A percentile compares a stretch with the other conserved stretches of the same genome.
phyloP scores from a whole-genome alignment of 2,888 invertebrate species.

The Pterostichus madidus region DNA sequence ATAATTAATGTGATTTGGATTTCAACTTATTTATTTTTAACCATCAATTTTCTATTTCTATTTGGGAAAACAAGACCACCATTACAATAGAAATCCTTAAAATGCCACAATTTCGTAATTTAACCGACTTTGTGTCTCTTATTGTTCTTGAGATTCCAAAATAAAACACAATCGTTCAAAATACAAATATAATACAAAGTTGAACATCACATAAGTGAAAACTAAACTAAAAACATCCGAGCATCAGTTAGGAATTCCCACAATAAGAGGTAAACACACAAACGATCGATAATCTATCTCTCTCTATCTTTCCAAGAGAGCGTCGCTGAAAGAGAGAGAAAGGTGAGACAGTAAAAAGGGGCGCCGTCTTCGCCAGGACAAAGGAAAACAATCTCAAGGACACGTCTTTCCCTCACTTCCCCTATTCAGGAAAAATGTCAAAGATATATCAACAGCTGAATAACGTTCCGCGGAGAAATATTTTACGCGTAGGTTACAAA shows the following conservation, averaged over 20 bases:
- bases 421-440: conserved; percentile 9
- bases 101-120: too few relatives aligned
- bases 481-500: conserved; percentile 6
- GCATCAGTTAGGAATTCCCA: background rate
- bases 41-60: too few relatives aligned
- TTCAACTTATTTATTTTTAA: too few relatives aligned
- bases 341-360: background rate
- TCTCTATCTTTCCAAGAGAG: background rate
- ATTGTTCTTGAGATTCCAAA: too few relatives aligned
- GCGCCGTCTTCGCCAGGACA: conserved; percentile 1
- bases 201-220: too few relatives aligned
- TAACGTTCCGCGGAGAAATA: conserved; percentile 16
- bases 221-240: conserved; percentile 3
- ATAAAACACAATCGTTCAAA: too few relatives aligned
- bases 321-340: background rate
- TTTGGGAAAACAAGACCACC: too few relatives aligned
- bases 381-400: conserved; percentile 39
- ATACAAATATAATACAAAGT: background rate
- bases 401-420: conserved; percentile 9
- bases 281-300: too few relatives aligned
- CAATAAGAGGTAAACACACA: too few relatives aligned
- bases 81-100: too few relatives aligned
- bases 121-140: too few relatives aligned
- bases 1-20: too few relatives aligned
- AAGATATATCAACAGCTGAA: conserved; percentile 48